These are phyloP conservation scores for Diglossa cyanea DNA, from an alignment of 2,797 vertebrate species.

Conservation along the genomic window DNA sequence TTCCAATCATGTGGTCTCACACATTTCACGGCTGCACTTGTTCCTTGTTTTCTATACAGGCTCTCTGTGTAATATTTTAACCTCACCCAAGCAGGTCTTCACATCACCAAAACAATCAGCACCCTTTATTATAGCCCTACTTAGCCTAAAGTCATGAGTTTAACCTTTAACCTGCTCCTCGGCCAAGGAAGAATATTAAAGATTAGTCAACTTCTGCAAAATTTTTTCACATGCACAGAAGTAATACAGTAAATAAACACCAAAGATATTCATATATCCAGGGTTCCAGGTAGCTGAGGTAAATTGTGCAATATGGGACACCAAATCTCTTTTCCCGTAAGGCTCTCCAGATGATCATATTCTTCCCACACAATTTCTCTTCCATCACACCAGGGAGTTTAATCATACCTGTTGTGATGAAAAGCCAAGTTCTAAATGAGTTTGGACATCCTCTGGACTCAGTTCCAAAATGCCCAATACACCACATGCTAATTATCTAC, in stretches of 20 bases:
- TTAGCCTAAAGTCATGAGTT: background rate
- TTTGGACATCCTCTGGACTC: constrained; percentile 53
- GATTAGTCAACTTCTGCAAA: background rate
- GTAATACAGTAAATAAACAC: background rate
- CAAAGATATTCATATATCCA: background rate
- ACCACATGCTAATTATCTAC: constrained; percentile 18
- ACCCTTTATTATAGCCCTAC: background rate
- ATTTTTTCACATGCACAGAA: background rate
- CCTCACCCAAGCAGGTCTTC: background rate
- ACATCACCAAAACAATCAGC: background rate
- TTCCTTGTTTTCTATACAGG: background rate
- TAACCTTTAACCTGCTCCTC: background rate
- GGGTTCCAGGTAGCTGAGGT: background rate
- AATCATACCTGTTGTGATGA: constrained; percentile 51
- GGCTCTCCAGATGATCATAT: constrained; percentile 19
- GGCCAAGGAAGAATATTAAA: background rate
- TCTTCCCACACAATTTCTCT: constrained; percentile 58
- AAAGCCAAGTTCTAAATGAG: constrained; percentile 51
- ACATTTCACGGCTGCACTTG: constrained; percentile 1
- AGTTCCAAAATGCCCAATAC: constrained; percentile 24
- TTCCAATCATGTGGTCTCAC: background rate
- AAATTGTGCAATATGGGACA: constrained; percentile 39
- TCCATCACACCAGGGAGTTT: constrained; percentile 47
- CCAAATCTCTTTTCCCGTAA: constrained; percentile 36
- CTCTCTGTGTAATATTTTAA: background rate